Percentiles rank a stretch among this genome's conserved stretches.
These are phyloP conservation scores for Indri indri DNA, from an alignment of 2,113 vertebrate genomes.

Conservation along the genomic window DNA sequence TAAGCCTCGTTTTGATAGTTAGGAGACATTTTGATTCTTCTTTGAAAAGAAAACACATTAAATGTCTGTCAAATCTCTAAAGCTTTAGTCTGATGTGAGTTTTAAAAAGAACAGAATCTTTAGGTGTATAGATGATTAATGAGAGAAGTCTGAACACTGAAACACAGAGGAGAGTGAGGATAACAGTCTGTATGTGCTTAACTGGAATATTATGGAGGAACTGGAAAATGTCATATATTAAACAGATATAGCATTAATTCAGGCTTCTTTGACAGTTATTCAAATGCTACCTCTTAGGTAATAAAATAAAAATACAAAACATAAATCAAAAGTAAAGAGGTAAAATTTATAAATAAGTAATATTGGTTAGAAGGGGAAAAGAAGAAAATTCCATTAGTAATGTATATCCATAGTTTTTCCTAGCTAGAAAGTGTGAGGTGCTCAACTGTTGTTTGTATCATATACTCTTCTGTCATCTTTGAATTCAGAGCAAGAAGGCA, in stretches of 20 bases:
- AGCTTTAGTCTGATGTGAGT: conserved; percentile 10
- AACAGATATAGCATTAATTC: background rate
- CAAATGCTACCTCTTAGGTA: background rate
- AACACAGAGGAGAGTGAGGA: background rate
- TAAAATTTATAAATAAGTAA: background rate
- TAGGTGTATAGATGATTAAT: conserved; percentile 39
- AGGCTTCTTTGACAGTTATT: background rate
- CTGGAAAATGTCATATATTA: background rate
- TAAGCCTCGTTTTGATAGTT: background rate
- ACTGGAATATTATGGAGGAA: background rate
- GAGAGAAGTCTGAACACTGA: background rate
- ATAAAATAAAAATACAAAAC: background rate
- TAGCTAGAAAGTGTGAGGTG: background rate
- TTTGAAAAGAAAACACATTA: background rate
- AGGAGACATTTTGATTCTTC: background rate
- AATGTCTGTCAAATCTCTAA: conserved; percentile 15
- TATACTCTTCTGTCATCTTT: background rate
- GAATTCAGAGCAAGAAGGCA: background rate
- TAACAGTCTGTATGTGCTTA: background rate
- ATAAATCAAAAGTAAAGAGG: background rate
- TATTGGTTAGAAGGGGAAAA: background rate
- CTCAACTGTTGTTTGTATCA: background rate
- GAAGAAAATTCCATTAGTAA: background rate
- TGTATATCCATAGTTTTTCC: background rate
- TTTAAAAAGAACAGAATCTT: background rate